Conservation (phyloP, 2,113 vertebrate genomes). For the Microcebus murinus region DNA sequence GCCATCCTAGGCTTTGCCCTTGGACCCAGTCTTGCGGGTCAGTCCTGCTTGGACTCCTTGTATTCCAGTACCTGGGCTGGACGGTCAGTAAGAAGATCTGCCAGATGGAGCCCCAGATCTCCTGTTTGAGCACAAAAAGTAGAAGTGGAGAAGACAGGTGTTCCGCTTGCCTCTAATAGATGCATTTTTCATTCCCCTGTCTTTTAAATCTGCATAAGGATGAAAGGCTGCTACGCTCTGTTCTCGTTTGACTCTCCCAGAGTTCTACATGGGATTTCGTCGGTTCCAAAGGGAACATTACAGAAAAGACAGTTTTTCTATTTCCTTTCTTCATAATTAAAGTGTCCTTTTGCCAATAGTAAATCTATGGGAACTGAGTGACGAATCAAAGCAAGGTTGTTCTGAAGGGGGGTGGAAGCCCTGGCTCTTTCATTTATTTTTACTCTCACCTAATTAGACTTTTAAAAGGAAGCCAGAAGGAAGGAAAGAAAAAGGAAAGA, state of each 20-base stretch:
- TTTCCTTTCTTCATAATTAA: slow-evolving; percentile 36
- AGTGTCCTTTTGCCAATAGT: slow-evolving; percentile 9
- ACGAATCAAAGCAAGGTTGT: neutral
- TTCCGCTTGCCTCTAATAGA: neutral
- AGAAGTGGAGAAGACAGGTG: neutral
- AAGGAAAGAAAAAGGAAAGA: neutral
- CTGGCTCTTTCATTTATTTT: neutral
- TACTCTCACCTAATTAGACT: slow-evolving; percentile 8
- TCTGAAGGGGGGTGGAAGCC: neutral
- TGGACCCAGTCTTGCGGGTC: neutral
- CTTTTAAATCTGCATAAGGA: neutral
- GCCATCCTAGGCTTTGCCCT: neutral
- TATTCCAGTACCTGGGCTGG: neutral
- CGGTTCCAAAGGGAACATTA: neutral
- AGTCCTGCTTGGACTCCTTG: neutral
- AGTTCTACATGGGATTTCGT: neutral
- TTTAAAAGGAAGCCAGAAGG: neutral
- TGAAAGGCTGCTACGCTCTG: neutral
- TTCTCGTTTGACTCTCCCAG: neutral
- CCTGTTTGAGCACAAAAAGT: neutral
- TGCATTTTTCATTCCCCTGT: neutral
- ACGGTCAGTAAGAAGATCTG: neutral
- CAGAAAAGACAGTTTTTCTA: slow-evolving; percentile 33
- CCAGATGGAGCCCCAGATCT: neutral
- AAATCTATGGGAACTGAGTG: neutral